Evolutionary conservation across 2,113 vertebrate genomes (phyloP).

Genomic region (Sander lucioperca): DNA sequence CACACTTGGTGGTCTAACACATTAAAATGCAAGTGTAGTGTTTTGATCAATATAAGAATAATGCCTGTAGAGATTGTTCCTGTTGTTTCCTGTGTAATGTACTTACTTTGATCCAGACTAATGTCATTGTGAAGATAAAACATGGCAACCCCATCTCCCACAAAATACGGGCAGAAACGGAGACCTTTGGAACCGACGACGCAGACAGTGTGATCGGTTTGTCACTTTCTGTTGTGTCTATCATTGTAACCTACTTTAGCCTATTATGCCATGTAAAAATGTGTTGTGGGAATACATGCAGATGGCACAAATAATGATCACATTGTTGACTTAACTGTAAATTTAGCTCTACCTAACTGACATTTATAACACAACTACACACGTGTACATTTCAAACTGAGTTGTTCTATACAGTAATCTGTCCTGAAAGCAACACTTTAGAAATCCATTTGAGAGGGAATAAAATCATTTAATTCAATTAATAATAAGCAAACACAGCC

Average conservation of each 20-base stretch:
- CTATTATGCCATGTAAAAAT: neutral
- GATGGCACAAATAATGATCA: neutral
- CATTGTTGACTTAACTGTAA: neutral
- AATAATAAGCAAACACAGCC: constrained; percentile 13
- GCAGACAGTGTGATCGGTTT: too few relatives aligned
- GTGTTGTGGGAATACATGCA: neutral
- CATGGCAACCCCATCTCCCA: too few relatives aligned
- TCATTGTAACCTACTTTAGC: neutral
- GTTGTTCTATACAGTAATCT: neutral
- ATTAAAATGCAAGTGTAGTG: constrained; percentile 48
- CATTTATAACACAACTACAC: neutral
- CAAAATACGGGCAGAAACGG: too few relatives aligned
- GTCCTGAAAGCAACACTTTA: neutral
- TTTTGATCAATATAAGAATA: constrained; percentile 45
- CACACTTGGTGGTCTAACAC: neutral
- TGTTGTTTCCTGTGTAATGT: too few relatives aligned
- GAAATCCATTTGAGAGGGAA: neutral
- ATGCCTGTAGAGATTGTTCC: neutral
- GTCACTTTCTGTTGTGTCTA: neutral
- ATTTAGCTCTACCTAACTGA: neutral
- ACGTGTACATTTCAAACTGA: neutral
- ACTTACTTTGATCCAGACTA: too few relatives aligned
- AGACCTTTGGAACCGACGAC: too few relatives aligned
- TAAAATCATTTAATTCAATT: neutral
- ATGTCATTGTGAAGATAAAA: too few relatives aligned